Percentiles rank a stretch among this genome's conserved stretches.
phyloP scores from a whole-genome alignment of 1,140 invertebrate species.

The Notospermus geniculatus region DNA sequence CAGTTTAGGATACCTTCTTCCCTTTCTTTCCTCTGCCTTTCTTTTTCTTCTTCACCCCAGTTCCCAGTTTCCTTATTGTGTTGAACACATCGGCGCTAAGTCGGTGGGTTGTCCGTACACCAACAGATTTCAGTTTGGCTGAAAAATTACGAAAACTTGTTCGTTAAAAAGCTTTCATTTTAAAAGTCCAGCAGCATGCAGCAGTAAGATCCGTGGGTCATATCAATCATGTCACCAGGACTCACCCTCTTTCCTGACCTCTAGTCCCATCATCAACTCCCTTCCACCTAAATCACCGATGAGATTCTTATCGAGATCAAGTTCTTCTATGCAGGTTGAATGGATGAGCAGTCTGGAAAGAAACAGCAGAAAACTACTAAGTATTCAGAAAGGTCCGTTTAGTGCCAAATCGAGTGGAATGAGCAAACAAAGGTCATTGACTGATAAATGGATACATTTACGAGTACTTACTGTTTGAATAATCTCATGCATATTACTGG shows the following conservation, averaged over 20 bases:
- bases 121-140: constrained; percentile 48
- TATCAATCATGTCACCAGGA: neutral
- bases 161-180: neutral
- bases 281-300: constrained; percentile 51
- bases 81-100: constrained; percentile 46
- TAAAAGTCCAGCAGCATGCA: neutral
- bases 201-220: neutral
- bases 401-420: constrained; percentile 9
- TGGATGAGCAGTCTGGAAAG: constrained; percentile 46
- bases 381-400: constrained; percentile 4
- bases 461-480: constrained; percentile 44
- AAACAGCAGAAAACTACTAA: neutral
- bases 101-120: constrained; percentile 45
- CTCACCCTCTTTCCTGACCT: constrained; percentile 45
- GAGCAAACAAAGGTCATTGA: neutral
- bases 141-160: constrained; percentile 12
- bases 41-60: constrained; percentile 47
- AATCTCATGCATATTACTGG: constrained; percentile 44
- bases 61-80: constrained; percentile 44
- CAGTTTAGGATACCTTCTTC: constrained; percentile 29
- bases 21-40: constrained; percentile 34
- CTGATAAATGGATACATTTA: neutral
- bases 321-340: constrained; percentile 47
- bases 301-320: constrained; percentile 52
- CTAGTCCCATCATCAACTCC: constrained; percentile 46